phyloP scores from a whole-genome alignment of 2,113 vertebrate species.

The zebrafish (Danio rerio) region DNA sequence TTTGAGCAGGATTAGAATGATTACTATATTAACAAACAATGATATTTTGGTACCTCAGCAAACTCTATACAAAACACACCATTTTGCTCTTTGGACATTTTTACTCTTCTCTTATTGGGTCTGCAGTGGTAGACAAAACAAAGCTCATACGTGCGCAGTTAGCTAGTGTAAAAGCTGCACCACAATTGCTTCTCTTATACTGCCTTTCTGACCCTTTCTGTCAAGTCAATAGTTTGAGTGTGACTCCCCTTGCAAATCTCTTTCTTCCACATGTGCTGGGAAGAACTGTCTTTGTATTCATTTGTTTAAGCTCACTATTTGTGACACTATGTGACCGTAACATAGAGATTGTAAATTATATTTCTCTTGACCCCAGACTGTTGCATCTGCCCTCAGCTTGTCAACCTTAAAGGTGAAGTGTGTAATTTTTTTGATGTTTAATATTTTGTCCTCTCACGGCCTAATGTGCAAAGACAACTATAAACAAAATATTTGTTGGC shows the following conservation, averaged over 20 bases:
- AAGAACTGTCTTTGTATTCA: not conserved
- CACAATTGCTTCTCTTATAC: not conserved
- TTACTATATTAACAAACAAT: not conserved
- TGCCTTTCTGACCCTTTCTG: not conserved
- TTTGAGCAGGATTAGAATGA: not conserved
- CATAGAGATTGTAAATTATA: not conserved
- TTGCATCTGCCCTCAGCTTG: conserved; percentile 18
- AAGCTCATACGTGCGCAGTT: too few species aligned
- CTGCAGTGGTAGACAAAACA: too few species aligned
- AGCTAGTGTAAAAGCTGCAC: too few species aligned
- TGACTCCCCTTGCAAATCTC: not conserved
- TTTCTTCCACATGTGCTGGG: not conserved
- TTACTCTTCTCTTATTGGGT: too few species aligned
- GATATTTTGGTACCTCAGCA: not conserved
- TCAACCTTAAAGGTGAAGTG: conserved; percentile 3
- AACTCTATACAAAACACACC: too few species aligned
- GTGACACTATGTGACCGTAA: not conserved
- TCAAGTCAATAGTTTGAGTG: not conserved
- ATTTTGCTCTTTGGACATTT: too few species aligned
- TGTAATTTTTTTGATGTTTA: conserved; percentile 10
- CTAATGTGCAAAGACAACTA: conserved; percentile 9
- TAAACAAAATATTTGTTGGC: not conserved
- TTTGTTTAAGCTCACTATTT: not conserved
- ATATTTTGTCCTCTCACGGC: not conserved
- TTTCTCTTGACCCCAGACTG: not conserved